Evolutionary conservation across 23 tunicate species (phyloP), one percentile per base, ranked within the genome.

Genomic region (Halocynthia roretzi): DNA sequence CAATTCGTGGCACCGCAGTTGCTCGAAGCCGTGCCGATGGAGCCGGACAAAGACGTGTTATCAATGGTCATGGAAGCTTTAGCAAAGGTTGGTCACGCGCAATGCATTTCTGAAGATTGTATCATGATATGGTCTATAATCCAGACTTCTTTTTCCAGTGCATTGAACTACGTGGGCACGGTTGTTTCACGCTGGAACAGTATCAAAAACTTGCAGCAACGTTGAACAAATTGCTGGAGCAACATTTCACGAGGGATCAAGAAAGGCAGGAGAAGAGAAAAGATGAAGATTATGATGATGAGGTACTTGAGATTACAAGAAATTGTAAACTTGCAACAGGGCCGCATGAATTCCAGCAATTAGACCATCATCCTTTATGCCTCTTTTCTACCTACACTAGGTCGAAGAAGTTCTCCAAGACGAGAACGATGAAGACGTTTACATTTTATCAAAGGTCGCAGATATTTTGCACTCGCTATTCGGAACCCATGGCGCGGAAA

Each of bases 211-310:
- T 92, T 15, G 86, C 92, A 8, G 48, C 53, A 51, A 75, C 76
- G 15, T 50, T 92, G 58, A 72, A 88, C 52, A 61, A 44, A 50
- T 82, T 92, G 96, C 80, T 96, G 83, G 87, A 85, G 7, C 85
- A 90, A 56, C 99, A 96, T 83, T 85, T 96, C 68, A 76, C 87
- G 23, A 54, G 96, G 68, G 91, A 96, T 20, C 75, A 82, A 8
- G 88, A 96, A 67, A 61, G 99, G 23, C 76, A 75, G 53, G 85
- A 76, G 75, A 84, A 92, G 52, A 80, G 99, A 62, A 77, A 78
- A 6, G 99, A 96, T 75, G 99, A 96, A 70, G 99, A 96, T 76
- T 96, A 96, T 72, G 99, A 96, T 70, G 99, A 96, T 68, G 98
- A 94, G 87, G 97, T 84, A 17, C 22, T 48, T 50, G 54, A 15